These are phyloP conservation scores for Urocolius indicus DNA, from an alignment of 2,113 vertebrate genomes.

Conservation along the genomic window DNA sequence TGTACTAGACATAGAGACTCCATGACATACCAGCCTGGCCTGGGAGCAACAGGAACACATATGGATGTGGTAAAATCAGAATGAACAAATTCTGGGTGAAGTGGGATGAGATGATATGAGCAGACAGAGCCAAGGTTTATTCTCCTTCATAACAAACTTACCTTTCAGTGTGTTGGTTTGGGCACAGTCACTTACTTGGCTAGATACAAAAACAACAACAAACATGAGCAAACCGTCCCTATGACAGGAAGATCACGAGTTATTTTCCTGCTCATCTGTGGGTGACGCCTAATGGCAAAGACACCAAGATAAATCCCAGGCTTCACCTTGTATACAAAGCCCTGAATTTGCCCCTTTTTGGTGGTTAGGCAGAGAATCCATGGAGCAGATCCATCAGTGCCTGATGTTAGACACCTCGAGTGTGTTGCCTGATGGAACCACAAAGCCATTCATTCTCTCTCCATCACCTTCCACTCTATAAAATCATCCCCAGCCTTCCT, in stretches of 20 bases:
- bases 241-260: background rate
- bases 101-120: background rate
- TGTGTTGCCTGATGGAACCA: background rate
- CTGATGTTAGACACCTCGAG: background rate
- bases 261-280: background rate
- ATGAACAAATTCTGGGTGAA: conserved; percentile 8
- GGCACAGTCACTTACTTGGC: background rate
- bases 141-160: background rate
- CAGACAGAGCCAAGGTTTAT: background rate
- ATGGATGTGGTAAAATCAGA: background rate
- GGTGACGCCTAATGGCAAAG: background rate
- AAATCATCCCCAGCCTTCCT: background rate
- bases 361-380: background rate
- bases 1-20: background rate
- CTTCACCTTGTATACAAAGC: background rate
- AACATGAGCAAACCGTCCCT: background rate
- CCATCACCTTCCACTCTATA: conserved; percentile 25
- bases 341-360: background rate
- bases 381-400: background rate
- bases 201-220: background rate
- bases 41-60: background rate
- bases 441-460: background rate
- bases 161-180: conserved; percentile 2
- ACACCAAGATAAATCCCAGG: background rate
- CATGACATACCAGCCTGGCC: background rate